Evolutionary conservation across 2,113 vertebrate genomes (phyloP).

Genomic region (Athene noctua): DNA sequence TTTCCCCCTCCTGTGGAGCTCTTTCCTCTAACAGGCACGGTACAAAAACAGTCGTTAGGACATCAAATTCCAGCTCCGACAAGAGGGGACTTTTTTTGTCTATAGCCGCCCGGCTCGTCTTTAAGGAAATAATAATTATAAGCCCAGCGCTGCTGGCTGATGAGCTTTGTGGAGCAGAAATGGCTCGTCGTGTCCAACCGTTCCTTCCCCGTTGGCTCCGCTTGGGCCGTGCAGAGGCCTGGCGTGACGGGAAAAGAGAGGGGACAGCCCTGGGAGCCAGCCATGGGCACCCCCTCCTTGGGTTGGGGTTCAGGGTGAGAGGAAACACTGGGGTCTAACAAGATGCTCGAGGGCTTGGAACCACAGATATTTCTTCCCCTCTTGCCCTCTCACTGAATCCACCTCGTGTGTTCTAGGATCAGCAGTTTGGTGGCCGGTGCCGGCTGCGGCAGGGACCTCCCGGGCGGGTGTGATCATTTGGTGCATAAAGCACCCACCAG

Average conservation of each 20-base stretch:
- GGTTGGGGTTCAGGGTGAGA: not conserved
- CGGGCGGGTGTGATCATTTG: rapidly evolving
- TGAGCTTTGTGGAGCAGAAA: not conserved
- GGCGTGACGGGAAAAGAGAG: not conserved
- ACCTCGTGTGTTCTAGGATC: rapidly evolving
- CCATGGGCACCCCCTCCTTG: not conserved
- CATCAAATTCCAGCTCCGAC: slow-evolving; percentile 61
- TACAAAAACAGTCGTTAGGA: slow-evolving; percentile 66
- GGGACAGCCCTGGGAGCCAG: not conserved
- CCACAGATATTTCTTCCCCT: not conserved
- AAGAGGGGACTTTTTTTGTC: slow-evolving; percentile 48
- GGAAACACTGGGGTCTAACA: not conserved
- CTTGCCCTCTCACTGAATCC: not conserved
- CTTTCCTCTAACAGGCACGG: slow-evolving; percentile 57
- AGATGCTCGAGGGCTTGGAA: not conserved
- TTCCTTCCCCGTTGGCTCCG: not conserved
- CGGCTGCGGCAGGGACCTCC: not conserved
- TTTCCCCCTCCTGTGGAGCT: slow-evolving; percentile 62
- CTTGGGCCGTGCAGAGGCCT: not conserved
- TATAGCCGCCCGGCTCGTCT: not conserved
- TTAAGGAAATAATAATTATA: slow-evolving; percentile 58
- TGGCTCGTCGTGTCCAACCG: not conserved
- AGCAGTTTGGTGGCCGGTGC: rapidly evolving
- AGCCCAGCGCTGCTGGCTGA: not conserved
- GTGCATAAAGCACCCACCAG: not conserved